Evolutionary conservation across 2,888 invertebrate species (phyloP).

Genomic region (Abrostola triplasia): DNA sequence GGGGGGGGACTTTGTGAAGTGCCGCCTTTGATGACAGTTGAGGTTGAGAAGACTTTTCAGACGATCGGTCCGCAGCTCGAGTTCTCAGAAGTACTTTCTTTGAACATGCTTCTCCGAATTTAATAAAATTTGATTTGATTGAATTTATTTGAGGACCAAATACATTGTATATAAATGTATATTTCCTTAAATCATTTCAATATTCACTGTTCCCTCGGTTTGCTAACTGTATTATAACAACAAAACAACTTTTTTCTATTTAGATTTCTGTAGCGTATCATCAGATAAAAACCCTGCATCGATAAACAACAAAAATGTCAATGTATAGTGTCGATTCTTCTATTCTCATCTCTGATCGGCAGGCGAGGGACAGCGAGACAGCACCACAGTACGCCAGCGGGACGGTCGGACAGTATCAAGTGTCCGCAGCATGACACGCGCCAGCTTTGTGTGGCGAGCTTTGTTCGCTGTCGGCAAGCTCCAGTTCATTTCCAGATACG

Average conservation of each 20-base stretch:
- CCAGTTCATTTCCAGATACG: slow-evolving; percentile 18
- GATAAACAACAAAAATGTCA: slow-evolving; percentile 2
- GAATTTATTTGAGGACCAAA: too few species aligned
- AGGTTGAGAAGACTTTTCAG: slow-evolving; percentile 13
- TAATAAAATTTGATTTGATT: background rate
- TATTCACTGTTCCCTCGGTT: too few species aligned
- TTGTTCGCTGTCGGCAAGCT: slow-evolving; percentile 31
- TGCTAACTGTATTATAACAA: background rate
- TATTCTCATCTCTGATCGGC: slow-evolving; percentile 9
- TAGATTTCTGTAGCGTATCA: background rate
- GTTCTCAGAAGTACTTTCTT: slow-evolving; percentile 3
- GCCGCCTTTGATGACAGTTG: slow-evolving; percentile 31
- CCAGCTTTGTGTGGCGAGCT: background rate
- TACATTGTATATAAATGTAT: too few species aligned
- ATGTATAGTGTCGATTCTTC: slow-evolving; percentile 1
- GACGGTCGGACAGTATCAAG: slow-evolving; percentile 24
- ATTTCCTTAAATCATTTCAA: too few species aligned
- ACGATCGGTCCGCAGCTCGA: slow-evolving; percentile 15
- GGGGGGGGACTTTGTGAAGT: slow-evolving; percentile 29
- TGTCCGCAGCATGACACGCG: slow-evolving; percentile 8
- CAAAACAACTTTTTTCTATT: background rate
- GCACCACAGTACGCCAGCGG: background rate
- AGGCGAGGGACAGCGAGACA: background rate
- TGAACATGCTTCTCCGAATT: background rate
- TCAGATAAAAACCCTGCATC: background rate